Percentiles rank a stretch among this genome's conserved stretches.
Conservation (phyloP, 2,113 vertebrate species). For the Argyrosomus japonicus region DNA sequence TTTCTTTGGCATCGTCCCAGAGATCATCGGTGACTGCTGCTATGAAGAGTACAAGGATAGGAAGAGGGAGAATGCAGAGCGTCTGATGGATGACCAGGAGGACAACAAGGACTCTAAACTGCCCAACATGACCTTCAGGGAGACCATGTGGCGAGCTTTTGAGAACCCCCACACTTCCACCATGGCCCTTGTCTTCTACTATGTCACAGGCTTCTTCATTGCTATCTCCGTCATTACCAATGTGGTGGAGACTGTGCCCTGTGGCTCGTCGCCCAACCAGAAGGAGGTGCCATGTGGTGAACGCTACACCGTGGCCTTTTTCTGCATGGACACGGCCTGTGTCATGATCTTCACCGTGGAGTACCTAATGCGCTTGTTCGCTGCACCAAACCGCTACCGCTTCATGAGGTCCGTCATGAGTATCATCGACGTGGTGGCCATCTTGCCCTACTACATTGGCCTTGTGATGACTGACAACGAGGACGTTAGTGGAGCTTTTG, state of each 20-base stretch:
- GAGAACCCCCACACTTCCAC: slow-evolving; percentile 99
- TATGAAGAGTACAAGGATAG: slow-evolving; percentile 99
- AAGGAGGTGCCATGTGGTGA: slow-evolving; percentile 97
- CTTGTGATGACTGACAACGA: slow-evolving; percentile 99
- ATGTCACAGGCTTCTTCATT: slow-evolving; percentile 99
- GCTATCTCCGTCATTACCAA: slow-evolving; percentile 98
- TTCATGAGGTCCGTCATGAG: slow-evolving; percentile 98
- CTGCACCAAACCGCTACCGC: slow-evolving; percentile 95
- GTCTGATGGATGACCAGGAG: slow-evolving; percentile 96
- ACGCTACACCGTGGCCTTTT: slow-evolving; percentile 96
- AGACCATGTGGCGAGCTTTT: slow-evolving; percentile 99
- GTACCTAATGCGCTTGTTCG: slow-evolving; percentile 95
- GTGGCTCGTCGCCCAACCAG: slow-evolving; percentile 88
- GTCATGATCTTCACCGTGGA: slow-evolving; percentile 99
- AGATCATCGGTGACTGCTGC: slow-evolving; percentile 99
- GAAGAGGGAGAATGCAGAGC: slow-evolving; percentile 94
- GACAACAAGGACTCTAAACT: slow-evolving; percentile 94
- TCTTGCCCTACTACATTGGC: slow-evolving; percentile 98
- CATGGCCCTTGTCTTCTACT: slow-evolving; percentile 99
- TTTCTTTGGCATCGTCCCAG: slow-evolving; percentile 98
- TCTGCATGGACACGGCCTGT: slow-evolving; percentile 98
- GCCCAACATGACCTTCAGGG: slow-evolving; percentile 94
- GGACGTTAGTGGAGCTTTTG: slow-evolving; percentile 98
- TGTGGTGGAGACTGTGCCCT: slow-evolving; percentile 97
- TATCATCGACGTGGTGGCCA: slow-evolving; percentile 99